Conservation (phyloP, 2,113 vertebrate species). For the Felis chaus region DNA sequence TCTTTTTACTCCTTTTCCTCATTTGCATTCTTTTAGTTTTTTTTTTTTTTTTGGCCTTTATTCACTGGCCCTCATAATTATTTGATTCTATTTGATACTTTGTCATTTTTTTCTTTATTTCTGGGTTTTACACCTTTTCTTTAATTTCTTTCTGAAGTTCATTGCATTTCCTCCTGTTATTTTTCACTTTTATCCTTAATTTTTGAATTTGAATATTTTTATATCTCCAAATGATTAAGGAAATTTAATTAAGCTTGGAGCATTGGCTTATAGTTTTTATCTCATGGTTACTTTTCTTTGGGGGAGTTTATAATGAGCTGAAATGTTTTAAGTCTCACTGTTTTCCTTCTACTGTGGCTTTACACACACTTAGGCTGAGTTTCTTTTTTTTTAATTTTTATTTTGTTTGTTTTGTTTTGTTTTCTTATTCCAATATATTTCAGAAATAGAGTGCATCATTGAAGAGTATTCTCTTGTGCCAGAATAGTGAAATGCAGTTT, state of each 20-base stretch:
- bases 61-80: background rate
- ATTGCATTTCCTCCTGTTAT: background rate
- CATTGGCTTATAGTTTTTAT: background rate
- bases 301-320: background rate
- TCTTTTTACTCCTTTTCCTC: background rate
- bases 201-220: background rate
- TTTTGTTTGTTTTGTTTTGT: background rate
- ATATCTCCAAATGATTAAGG: background rate
- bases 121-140: background rate
- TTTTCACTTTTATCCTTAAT: background rate
- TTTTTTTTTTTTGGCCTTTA: background rate
- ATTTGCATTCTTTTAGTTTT: background rate
- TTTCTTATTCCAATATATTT: background rate
- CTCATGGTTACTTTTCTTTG: background rate
- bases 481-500: background rate
- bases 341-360: background rate
- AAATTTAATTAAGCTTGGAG: background rate
- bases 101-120: background rate
- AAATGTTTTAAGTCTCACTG: background rate
- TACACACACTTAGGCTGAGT: background rate
- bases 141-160: background rate
- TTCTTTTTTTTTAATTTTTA: background rate
- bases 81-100: background rate
- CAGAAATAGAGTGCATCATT: background rate
- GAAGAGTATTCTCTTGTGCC: background rate